phyloP scores from a whole-genome alignment of 2,113 vertebrate species.

The Catharus fuscescens region DNA sequence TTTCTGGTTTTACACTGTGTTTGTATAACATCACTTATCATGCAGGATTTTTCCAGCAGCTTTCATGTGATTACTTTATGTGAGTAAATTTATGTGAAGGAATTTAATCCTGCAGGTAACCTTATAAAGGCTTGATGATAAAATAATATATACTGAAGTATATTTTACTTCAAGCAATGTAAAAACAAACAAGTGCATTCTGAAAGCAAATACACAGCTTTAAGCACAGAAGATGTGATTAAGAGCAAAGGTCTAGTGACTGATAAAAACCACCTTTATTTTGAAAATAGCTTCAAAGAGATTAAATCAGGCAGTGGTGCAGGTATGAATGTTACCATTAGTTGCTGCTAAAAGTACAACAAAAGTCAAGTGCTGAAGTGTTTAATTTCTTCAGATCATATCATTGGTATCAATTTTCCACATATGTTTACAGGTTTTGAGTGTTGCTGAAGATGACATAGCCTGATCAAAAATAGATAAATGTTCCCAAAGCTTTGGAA shows the following conservation, averaged over 20 bases:
- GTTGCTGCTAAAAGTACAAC: background rate
- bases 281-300: background rate
- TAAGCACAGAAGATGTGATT: background rate
- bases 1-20: background rate
- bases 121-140: background rate
- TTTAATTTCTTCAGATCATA: background rate
- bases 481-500: background rate
- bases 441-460: background rate
- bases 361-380: background rate
- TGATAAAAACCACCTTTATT: background rate
- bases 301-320: background rate
- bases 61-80: background rate
- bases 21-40: background rate
- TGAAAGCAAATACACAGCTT: background rate
- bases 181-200: background rate
- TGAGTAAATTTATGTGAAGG: background rate
- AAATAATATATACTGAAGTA: background rate
- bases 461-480: background rate
- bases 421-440: background rate
- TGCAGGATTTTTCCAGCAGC: background rate
- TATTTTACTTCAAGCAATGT: background rate
- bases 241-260: background rate
- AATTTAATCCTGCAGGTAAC: background rate
- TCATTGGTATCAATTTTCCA: constrained; percentile 16
- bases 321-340: background rate